phyloP scores from a whole-genome alignment of 2,888 invertebrate genomes.

The Ischnura elegans region DNA sequence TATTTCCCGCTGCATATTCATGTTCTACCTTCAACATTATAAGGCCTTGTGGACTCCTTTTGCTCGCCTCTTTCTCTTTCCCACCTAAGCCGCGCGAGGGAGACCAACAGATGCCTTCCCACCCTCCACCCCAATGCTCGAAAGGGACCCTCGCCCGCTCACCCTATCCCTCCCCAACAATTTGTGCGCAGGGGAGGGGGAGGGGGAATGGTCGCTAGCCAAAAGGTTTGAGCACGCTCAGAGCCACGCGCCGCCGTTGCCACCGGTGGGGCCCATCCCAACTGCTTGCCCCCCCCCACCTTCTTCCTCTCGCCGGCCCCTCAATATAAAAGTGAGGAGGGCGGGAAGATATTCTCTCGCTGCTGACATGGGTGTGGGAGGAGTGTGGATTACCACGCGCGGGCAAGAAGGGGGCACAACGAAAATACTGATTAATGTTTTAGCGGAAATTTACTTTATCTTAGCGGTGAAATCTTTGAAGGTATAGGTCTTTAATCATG shows the following conservation, averaged over 20 bases:
- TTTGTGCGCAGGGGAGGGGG: constrained; percentile 39
- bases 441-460: too few relatives aligned
- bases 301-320: neutral
- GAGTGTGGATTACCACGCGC: neutral
- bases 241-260: constrained; percentile 27
- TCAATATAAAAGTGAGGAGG: constrained; percentile 46
- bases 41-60: too few relatives aligned
- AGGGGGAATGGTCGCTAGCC: constrained; percentile 49
- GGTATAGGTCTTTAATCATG: too few relatives aligned
- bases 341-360: constrained; percentile 5
- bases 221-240: constrained; percentile 52
- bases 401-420: too few relatives aligned
- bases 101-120: constrained; percentile 61
- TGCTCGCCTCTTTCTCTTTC: neutral
- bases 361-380: constrained; percentile 47
- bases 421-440: too few relatives aligned
- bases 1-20: too few relatives aligned
- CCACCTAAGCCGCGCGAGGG: neutral
- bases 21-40: too few relatives aligned
- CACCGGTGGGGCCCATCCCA: neutral
- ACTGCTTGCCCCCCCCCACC: neutral
- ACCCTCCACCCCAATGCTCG: constrained; percentile 18
- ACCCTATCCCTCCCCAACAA: constrained; percentile 24
- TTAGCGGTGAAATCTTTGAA: too few relatives aligned
- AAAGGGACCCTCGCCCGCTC: constrained; percentile 28